Conservation (phyloP, 1,140 invertebrate genomes). For the Oryctes rhinoceros region DNA sequence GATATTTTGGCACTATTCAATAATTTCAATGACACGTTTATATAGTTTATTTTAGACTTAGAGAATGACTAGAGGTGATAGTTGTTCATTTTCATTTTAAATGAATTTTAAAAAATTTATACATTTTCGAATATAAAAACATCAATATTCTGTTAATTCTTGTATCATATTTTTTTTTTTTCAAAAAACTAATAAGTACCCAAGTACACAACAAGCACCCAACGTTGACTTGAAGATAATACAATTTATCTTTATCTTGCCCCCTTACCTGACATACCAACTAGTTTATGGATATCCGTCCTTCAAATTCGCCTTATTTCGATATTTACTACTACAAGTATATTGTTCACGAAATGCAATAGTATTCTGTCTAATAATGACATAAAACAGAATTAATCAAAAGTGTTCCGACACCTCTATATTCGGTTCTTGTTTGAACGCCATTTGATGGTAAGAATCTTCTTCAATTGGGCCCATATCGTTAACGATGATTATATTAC, state of each 20-base stretch:
- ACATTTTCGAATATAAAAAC: too few species aligned
- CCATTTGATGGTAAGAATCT: conserved; percentile 55
- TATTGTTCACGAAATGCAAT: conserved; percentile 15
- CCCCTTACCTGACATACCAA: too few species aligned
- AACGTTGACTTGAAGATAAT: too few species aligned
- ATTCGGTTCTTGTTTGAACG: conserved; percentile 63
- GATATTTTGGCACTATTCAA: too few species aligned
- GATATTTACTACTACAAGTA: conserved; percentile 38
- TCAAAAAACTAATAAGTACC: not conserved
- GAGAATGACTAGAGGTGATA: not conserved
- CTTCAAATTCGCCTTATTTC: conserved; percentile 14
- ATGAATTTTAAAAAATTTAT: not conserved
- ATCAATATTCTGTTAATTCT: too few species aligned
- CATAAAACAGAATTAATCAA: not conserved
- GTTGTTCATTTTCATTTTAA: not conserved
- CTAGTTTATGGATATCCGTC: too few species aligned
- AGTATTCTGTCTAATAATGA: conserved; percentile 17
- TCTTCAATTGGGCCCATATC: conserved; percentile 56
- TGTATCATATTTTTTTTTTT: too few species aligned
- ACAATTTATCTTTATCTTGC: not conserved
- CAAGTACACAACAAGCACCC: too few species aligned
- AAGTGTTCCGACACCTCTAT: conserved; percentile 57
- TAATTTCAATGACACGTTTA: not conserved
- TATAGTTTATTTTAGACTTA: conserved; percentile 10
- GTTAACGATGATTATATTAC: conserved; percentile 57